Conservation (phyloP, 2,797 vertebrate species). For the Sphaeramia orbicularis region DNA sequence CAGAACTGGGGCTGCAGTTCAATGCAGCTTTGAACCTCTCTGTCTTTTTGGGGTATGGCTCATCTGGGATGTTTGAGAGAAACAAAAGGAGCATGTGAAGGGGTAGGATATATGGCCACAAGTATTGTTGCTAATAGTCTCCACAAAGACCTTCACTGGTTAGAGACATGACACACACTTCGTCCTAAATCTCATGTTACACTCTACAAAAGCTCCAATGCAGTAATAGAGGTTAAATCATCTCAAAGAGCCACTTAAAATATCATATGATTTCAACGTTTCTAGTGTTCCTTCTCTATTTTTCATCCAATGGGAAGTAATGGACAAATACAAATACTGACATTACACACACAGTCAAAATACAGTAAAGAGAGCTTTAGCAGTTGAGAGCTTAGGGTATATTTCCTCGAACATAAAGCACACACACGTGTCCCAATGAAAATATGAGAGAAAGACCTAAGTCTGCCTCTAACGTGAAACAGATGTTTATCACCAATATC, state of each 20-base stretch:
- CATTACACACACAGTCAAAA: conserved; percentile 35
- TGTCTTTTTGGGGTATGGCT: conserved; percentile 8
- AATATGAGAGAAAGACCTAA: conserved; percentile 70
- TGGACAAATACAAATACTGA: conserved; percentile 41
- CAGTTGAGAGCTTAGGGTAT: conserved; percentile 55
- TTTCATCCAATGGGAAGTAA: conserved; percentile 37
- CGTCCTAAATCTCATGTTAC: conserved; percentile 51
- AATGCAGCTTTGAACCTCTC: conserved; percentile 21
- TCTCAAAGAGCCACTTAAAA: conserved; percentile 27
- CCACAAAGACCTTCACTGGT: conserved; percentile 45
- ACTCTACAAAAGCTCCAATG: conserved; percentile 31
- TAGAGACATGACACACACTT: conserved; percentile 47
- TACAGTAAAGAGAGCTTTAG: conserved; percentile 62
- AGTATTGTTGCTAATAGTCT: conserved; percentile 61
- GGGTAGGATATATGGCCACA: conserved; percentile 37
- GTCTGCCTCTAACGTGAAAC: conserved; percentile 70
- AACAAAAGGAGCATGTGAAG: conserved; percentile 23
- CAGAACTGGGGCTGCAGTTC: conserved; percentile 13
- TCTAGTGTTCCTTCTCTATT: conserved; percentile 20
- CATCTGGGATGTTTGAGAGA: conserved; percentile 17
- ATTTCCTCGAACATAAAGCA: conserved; percentile 67
- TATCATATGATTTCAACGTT: conserved; percentile 37
- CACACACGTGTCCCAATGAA: conserved; percentile 69
- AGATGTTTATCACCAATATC: conserved; percentile 66
- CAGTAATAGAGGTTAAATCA: conserved; percentile 52